A percentile compares a stretch with the other conserved stretches of the same genome.
Evolutionary conservation across 1,140 invertebrate genomes (phyloP).

Genomic region (Drosophila leontia): DNA sequence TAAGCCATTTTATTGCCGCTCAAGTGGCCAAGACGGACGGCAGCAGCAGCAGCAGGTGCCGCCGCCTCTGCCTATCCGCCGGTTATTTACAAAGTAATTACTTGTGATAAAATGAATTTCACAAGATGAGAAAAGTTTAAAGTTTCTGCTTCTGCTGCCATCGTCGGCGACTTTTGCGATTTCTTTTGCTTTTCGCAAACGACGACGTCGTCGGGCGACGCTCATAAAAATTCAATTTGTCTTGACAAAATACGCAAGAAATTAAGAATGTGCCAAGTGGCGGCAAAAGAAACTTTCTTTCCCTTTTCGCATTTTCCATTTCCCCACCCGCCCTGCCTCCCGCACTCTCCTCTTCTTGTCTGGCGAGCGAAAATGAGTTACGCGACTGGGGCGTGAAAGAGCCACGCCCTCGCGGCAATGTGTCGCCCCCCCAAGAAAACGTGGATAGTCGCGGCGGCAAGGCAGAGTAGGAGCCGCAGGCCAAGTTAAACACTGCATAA

Average conservation of each 20-base stretch:
- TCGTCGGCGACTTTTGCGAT: conserved; percentile 56
- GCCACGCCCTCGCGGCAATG: conserved; percentile 58
- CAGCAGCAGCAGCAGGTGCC: conserved; percentile 34
- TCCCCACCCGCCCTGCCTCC: neutral
- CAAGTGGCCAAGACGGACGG: conserved; percentile 23
- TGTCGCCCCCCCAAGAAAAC: conserved; percentile 15
- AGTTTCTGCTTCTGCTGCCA: conserved; percentile 51
- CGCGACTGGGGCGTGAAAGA: conserved; percentile 73
- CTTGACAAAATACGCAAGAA: conserved; percentile 83
- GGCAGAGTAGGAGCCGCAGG: conserved; percentile 40
- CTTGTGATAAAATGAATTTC: conserved; percentile 83
- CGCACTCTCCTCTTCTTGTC: conserved; percentile 45
- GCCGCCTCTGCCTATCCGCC: conserved; percentile 37
- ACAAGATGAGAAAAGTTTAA: conserved; percentile 83
- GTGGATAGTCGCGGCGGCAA: neutral
- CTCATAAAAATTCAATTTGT: conserved; percentile 84
- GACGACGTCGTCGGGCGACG: conserved; percentile 39
- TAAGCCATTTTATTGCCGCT: conserved; percentile 1
- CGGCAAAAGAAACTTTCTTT: conserved; percentile 79
- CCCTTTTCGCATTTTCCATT: conserved; percentile 54
- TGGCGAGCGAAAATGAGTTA: conserved; percentile 72
- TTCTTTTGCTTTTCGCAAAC: conserved; percentile 59
- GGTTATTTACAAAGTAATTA: conserved; percentile 83
- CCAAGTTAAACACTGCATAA: conserved; percentile 80
- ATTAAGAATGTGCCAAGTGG: conserved; percentile 83